Conservation (phyloP, 2,797 vertebrate species). For the Spatula versicolor region DNA sequence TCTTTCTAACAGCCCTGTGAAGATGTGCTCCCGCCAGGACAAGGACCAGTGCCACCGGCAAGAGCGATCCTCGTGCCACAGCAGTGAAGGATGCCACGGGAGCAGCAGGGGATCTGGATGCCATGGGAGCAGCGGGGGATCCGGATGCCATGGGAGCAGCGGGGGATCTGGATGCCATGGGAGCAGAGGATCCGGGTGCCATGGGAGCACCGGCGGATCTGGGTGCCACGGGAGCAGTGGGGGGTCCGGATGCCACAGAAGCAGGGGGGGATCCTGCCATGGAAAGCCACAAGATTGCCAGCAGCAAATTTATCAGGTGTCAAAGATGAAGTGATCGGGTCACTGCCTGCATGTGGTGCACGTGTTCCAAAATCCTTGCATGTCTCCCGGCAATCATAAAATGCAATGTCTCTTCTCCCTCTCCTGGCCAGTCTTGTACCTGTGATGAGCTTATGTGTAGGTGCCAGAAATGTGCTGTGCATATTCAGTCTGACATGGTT, state of each 20-base stretch:
- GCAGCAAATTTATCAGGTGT: constrained; percentile 13
- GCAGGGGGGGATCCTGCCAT: background rate
- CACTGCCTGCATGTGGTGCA: accelerated
- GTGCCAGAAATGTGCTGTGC: background rate
- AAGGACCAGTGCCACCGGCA: constrained; percentile 5
- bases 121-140: accelerated
- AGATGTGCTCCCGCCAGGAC: constrained; percentile 51
- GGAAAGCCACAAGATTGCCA: background rate
- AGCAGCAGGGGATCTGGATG: background rate
- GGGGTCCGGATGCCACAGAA: accelerated
- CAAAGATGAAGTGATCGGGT: background rate
- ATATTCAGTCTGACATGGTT: accelerated
- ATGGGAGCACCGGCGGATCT: accelerated
- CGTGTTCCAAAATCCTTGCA: accelerated
- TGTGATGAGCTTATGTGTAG: background rate
- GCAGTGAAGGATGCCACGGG: accelerated
- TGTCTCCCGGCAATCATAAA: background rate
- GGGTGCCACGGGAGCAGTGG: background rate
- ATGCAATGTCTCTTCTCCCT: background rate
- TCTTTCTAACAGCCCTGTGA: background rate
- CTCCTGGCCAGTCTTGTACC: background rate
- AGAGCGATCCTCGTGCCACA: background rate
- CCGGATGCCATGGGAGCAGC: background rate
- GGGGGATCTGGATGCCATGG: background rate
- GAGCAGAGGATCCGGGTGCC: accelerated